Conservation (phyloP, 2,797 vertebrate genomes). For the Enteromius treurensis region DNA sequence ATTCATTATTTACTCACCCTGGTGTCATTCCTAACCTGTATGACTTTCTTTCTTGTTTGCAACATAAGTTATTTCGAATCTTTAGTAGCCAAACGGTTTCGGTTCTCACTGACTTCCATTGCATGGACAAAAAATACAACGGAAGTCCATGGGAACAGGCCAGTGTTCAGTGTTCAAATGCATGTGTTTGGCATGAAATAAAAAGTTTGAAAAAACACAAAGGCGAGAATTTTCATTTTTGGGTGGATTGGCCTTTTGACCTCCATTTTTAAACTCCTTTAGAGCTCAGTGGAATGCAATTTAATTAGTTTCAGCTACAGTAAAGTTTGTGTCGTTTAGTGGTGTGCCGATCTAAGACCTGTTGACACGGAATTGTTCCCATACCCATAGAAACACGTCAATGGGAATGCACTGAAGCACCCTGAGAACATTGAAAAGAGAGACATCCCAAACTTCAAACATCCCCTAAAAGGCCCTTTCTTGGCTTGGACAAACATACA, state of each 20-base stretch:
- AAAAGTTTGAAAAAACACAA: background rate
- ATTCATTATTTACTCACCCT: background rate
- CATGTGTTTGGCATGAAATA: background rate
- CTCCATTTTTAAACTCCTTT: background rate
- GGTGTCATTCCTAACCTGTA: background rate
- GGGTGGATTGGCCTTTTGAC: background rate
- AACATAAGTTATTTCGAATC: background rate
- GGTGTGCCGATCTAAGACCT: background rate
- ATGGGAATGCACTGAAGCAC: conserved; percentile 19
- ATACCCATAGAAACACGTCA: conserved; percentile 45
- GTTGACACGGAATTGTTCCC: conserved; percentile 39
- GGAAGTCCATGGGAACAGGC: background rate
- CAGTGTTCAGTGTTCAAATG: background rate
- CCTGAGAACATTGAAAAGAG: conserved; percentile 20
- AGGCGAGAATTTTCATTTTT: background rate
- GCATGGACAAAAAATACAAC: background rate
- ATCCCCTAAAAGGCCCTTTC: conserved; percentile 12
- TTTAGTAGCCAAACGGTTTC: background rate
- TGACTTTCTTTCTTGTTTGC: background rate
- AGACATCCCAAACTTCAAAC: conserved; percentile 10
- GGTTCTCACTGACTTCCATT: background rate
- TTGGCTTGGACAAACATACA: conserved; percentile 18
- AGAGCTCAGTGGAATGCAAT: background rate
- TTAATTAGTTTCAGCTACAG: background rate
- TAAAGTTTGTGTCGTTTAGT: conserved; percentile 27